Percentiles rank a stretch among this genome's conserved stretches.
Conservation (phyloP, 2,113 vertebrate species). For the Grammomys dolichurus region DNA sequence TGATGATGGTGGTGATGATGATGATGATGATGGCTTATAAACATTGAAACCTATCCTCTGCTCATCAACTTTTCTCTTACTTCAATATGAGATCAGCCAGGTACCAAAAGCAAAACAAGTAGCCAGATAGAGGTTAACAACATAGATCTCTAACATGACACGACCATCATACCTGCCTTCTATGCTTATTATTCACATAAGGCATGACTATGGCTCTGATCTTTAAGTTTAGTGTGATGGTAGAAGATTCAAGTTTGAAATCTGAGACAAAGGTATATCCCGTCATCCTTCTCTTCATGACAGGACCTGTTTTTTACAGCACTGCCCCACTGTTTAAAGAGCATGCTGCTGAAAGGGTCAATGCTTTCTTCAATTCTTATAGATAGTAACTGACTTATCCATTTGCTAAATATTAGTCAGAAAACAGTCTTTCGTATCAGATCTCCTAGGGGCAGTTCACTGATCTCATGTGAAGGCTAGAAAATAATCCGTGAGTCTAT, state of each 20-base stretch:
- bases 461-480: neutral
- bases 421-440: neutral
- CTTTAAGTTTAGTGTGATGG: neutral
- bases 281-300: neutral
- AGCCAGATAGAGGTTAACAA: no score
- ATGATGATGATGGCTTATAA: neutral
- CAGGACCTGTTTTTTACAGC: neutral
- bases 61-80: neutral
- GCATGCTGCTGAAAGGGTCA: neutral
- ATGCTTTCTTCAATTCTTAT: neutral
- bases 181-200: fast-evolving
- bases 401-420: neutral
- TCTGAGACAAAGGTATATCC: neutral
- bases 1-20: neutral
- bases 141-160: neutral
- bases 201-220: neutral
- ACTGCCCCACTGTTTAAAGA: neutral
- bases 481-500: neutral
- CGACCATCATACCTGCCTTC: no score
- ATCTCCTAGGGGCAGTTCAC: neutral
- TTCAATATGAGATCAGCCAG: neutral
- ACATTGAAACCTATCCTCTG: neutral
- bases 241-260: neutral
- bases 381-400: neutral
- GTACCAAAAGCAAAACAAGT: neutral